phyloP scores from a whole-genome alignment of 2,888 invertebrate genomes.

The Pachycephus smyrnensis region DNA sequence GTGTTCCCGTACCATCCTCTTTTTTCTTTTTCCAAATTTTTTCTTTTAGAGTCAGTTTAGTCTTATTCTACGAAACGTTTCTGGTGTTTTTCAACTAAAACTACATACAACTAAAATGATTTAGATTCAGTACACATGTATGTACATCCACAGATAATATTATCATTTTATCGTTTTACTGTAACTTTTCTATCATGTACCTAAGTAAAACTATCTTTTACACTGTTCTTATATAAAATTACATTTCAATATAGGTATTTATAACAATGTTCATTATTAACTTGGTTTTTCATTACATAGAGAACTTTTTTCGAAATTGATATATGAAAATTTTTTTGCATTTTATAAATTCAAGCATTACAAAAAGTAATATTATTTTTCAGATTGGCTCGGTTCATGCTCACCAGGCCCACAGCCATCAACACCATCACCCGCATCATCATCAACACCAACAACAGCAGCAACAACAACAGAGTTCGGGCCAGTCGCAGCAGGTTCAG shows the following conservation, averaged over 20 bases:
- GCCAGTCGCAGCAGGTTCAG: slow-evolving; percentile 37
- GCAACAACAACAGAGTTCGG: slow-evolving; percentile 32
- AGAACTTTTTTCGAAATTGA: not conserved
- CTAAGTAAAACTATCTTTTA: too few species aligned
- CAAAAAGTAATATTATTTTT: slow-evolving; percentile 30
- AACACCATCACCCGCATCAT: slow-evolving; percentile 51
- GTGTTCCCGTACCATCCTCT: too few species aligned
- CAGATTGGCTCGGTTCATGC: slow-evolving; percentile 65
- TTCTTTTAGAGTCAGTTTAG: too few species aligned
- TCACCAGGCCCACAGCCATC: slow-evolving; percentile 59
- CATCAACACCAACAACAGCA: slow-evolving; percentile 50
- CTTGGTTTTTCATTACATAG: not conserved
- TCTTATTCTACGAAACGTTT: not conserved
- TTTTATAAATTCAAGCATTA: not conserved
- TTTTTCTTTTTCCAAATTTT: too few species aligned
- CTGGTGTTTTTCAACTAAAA: not conserved
- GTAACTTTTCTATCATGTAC: slow-evolving; percentile 9
- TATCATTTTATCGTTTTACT: not conserved
- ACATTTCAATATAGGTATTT: not conserved
- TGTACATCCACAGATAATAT: too few species aligned
- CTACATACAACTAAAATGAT: too few species aligned
- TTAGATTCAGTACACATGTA: too few species aligned
- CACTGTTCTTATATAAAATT: not conserved
- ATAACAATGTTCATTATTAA: not conserved
- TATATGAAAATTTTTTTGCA: not conserved